Evolutionary conservation across 2,888 invertebrate genomes (phyloP).

Genomic region (Spodoptera littoralis): DNA sequence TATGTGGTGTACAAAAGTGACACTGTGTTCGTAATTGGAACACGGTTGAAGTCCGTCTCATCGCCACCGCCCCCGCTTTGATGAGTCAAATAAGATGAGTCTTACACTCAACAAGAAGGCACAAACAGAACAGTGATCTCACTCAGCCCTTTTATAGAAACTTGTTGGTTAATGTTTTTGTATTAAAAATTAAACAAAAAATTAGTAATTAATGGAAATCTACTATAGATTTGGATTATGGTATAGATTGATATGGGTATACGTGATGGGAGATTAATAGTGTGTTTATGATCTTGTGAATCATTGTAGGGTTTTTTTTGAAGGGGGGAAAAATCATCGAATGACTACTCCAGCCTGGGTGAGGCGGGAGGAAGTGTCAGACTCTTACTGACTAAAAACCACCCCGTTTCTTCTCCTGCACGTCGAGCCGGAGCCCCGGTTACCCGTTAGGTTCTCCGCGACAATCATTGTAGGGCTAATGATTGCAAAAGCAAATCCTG

Average conservation of each 20-base stretch:
- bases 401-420: too few relatives aligned
- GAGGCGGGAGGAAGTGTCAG: too few relatives aligned
- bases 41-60: conserved; percentile 38
- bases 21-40: conserved; percentile 37
- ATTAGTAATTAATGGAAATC: conserved; percentile 22
- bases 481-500: too few relatives aligned
- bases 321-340: too few relatives aligned
- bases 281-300: too few relatives aligned
- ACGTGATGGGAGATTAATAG: background rate
- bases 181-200: conserved; percentile 24
- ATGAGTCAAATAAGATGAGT: conserved; percentile 39
- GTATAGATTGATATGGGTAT: background rate
- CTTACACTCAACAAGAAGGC: conserved; percentile 5
- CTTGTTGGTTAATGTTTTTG: conserved; percentile 25
- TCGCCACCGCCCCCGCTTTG: conserved; percentile 50
- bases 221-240: background rate
- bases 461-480: too few relatives aligned
- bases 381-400: too few relatives aligned
- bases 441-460: too few relatives aligned
- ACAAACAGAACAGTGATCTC: conserved; percentile 46
- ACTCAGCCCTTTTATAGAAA: conserved; percentile 47
- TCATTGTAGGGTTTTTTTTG: too few relatives aligned
- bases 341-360: too few relatives aligned
- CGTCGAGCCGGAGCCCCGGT: too few relatives aligned
- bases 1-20: background rate